Percentiles rank a stretch among this genome's conserved stretches.
Evolutionary conservation across 2,113 vertebrate species (phyloP).

Genomic region (Morone chrysops): DNA sequence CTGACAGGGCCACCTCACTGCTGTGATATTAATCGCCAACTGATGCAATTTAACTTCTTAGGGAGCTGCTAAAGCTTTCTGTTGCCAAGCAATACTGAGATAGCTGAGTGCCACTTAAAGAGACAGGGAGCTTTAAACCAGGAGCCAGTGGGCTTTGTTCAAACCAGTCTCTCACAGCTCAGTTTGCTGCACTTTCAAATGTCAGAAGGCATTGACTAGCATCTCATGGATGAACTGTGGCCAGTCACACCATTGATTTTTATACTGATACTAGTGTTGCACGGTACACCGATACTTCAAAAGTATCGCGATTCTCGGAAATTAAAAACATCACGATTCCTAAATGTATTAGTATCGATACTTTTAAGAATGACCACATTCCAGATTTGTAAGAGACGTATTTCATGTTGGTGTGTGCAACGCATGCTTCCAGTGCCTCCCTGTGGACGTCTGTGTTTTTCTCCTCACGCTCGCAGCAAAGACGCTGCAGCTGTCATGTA

Average conservation of each 20-base stretch:
- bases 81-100: slow-evolving; percentile 82
- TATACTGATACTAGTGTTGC: background rate
- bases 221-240: background rate
- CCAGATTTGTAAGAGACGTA: no score
- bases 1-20: slow-evolving; percentile 60
- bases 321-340: no score
- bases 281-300: no score
- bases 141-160: background rate
- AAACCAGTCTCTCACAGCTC: background rate
- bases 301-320: no score
- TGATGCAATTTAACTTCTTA: slow-evolving; percentile 83
- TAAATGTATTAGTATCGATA: no score
- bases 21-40: slow-evolving; percentile 78
- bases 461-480: no score
- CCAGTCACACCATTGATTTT: slow-evolving; percentile 8
- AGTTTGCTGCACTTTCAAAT: background rate
- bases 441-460: no score
- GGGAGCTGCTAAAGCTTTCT: slow-evolving; percentile 82
- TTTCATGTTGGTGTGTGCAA: no score
- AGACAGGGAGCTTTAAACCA: slow-evolving; percentile 62
- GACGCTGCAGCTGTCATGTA: no score
- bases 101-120: slow-evolving; percentile 75
- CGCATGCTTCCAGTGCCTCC: no score
- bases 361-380: no score
- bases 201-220: slow-evolving; percentile 19